Evolutionary conservation across 1,140 invertebrate genomes (phyloP), one percentile per base, ranked within the genome.

Genomic region (Wasmannia auropunctata): DNA sequence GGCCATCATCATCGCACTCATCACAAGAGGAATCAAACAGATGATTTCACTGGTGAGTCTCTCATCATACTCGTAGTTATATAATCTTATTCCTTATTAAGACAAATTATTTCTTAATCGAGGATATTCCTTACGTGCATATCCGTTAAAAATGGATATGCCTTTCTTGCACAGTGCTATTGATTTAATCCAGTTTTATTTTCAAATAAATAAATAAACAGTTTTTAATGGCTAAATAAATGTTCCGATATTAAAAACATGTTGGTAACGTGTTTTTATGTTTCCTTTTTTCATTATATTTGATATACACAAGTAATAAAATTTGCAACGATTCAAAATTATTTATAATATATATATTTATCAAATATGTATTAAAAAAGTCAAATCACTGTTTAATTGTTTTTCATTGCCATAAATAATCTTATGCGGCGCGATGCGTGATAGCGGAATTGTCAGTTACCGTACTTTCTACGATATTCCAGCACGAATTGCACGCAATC

Each of bases 21-120:
- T 87, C 91, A 93, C 63, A 93, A 90, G 49, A 94, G 88, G 85
- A 95, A 95, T 77, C 94, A 94, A 22, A 92, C 94, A 74, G 94
- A 94, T 74, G 94, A 95, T 62, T 88, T 92, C 40, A 87, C 87
- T n/a, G n/a, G 94, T 94, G 86, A 91, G 93, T 93, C 56, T 84
- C 11, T 46, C 11, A 56, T 54, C 7, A 11, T 4, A 60, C 14
- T 22, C n/a, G n/a, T n/a, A n/a, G n/a, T n/a, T n/a, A n/a, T n/a
- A 10, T 56, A 16, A 67, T 67, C 1, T 67, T 63, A 16, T 16
- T 77, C 5, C 25, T 31, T 34, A 43, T 63, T 60, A 62, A 60
- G n/a, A n/a, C 14, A 22, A 1, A 58, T 75, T 56, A 51, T 34
- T 51, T 51, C 11, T 72, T 51, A 3, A 72, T 31, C 0, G 1